Conservation (phyloP, 2,888 invertebrate species). For the Oegoconia quadripuncta region DNA sequence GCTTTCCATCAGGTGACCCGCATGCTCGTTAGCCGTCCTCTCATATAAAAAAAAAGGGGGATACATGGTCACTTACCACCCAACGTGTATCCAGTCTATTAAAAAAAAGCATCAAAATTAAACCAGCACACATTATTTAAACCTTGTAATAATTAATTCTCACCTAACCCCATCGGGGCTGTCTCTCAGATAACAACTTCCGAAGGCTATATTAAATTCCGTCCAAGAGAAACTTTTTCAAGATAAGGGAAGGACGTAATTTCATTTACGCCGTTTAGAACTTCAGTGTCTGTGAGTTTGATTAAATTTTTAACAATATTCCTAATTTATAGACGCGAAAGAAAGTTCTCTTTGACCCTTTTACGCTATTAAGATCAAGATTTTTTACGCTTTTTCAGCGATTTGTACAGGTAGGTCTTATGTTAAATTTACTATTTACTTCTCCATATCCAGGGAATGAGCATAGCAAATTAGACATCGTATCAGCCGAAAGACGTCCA, state of each 20-base stretch:
- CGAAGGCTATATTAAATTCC: slow-evolving; percentile 59
- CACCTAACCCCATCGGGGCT: slow-evolving; percentile 43
- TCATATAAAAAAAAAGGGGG: no score
- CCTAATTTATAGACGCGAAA: slow-evolving; percentile 21
- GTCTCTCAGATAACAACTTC: slow-evolving; percentile 52
- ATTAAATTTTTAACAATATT: slow-evolving; percentile 60
- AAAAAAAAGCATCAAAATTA: no score
- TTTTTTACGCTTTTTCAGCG: background rate
- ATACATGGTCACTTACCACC: no score
- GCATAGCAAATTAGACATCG: no score
- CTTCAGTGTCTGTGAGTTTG: slow-evolving; percentile 42
- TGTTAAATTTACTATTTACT: no score
- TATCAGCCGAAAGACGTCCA: no score
- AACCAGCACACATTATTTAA: slow-evolving; percentile 16
- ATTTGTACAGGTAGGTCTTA: no score
- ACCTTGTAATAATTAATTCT: slow-evolving; percentile 46
- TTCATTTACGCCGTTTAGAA: slow-evolving; percentile 62
- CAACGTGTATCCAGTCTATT: no score
- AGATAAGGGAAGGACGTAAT: slow-evolving; percentile 57
- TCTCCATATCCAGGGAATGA: no score
- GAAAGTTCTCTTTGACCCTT: slow-evolving; percentile 1
- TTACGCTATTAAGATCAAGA: background rate
- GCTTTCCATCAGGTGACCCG: no score
- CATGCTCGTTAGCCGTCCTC: no score
- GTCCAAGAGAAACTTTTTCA: slow-evolving; percentile 42